phyloP scores from a whole-genome alignment of 1,140 invertebrate species.

The Paracyclopina nana region DNA sequence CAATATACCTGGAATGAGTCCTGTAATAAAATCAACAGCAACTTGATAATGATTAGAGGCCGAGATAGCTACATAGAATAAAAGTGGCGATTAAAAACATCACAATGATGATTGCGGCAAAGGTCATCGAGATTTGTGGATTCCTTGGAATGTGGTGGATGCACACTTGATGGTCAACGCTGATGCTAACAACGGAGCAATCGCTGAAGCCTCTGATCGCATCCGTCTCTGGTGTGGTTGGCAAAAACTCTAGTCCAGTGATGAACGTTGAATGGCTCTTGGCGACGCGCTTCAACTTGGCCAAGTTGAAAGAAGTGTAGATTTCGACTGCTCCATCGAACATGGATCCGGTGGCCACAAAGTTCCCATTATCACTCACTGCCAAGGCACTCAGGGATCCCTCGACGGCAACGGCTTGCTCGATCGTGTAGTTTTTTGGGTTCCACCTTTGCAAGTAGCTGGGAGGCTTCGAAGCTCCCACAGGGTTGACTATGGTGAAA shows the following conservation, averaged over 20 bases:
- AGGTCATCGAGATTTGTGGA: background rate
- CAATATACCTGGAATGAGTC: too few species aligned
- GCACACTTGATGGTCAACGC: conserved; percentile 77
- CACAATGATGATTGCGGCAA: background rate
- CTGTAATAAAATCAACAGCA: background rate
- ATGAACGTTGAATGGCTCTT: conserved; percentile 15
- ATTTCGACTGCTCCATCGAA: conserved; percentile 71
- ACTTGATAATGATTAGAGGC: background rate
- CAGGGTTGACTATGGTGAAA: conserved; percentile 59
- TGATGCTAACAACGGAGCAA: conserved; percentile 73
- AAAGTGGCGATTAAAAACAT: background rate
- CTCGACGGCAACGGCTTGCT: background rate
- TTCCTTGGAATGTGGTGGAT: conserved; percentile 62
- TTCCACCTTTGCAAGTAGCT: conserved; percentile 6
- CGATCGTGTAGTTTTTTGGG: background rate
- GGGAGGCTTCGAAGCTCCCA: conserved; percentile 35
- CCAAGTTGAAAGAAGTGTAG: conserved; percentile 68
- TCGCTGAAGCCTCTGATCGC: conserved; percentile 35
- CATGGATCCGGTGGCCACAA: conserved; percentile 76
- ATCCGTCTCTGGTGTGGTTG: conserved; percentile 29
- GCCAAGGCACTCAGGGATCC: conserved; percentile 55
- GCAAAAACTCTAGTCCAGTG: conserved; percentile 62
- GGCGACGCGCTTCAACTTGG: conserved; percentile 4
- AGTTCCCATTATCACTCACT: conserved; percentile 69
- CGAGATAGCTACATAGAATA: background rate